These are phyloP conservation scores for Ceuthmochares aereus DNA, from an alignment of 2,113 vertebrate genomes.

Conservation along the genomic window DNA sequence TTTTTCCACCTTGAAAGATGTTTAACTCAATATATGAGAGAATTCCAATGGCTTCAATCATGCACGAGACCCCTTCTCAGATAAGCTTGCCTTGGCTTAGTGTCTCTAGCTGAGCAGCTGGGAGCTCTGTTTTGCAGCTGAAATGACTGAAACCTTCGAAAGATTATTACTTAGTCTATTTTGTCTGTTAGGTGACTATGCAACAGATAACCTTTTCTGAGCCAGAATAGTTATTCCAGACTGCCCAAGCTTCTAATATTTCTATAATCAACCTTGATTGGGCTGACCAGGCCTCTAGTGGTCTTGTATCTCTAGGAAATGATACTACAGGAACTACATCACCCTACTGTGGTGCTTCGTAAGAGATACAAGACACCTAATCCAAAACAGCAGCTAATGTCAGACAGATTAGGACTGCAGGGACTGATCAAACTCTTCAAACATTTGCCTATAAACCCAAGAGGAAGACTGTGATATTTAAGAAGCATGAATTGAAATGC, in stretches of 20 bases:
- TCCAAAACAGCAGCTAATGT: background rate
- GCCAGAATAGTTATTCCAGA: background rate
- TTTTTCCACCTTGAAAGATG: background rate
- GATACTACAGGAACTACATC: background rate
- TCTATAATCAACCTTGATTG: background rate
- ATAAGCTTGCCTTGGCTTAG: background rate
- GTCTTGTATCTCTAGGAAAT: background rate
- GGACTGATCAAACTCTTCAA: constrained; percentile 5
- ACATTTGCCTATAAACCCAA: background rate
- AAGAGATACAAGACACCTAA: background rate
- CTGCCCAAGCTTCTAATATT: background rate
- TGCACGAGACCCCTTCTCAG: background rate
- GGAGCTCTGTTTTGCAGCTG: background rate
- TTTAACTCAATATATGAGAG: background rate
- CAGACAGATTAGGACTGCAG: background rate
- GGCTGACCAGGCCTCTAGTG: background rate
- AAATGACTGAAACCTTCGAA: background rate
- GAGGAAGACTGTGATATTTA: background rate
- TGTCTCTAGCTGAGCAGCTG: background rate
- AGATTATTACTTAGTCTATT: background rate
- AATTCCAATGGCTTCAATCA: background rate
- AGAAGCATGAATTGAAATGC: background rate
- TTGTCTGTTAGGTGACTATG: background rate
- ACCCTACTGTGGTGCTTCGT: fast-evolving
- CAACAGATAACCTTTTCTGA: background rate